These are phyloP conservation scores for Serilophus lunatus DNA, from an alignment of 2,113 vertebrate genomes.

Conservation along the genomic window DNA sequence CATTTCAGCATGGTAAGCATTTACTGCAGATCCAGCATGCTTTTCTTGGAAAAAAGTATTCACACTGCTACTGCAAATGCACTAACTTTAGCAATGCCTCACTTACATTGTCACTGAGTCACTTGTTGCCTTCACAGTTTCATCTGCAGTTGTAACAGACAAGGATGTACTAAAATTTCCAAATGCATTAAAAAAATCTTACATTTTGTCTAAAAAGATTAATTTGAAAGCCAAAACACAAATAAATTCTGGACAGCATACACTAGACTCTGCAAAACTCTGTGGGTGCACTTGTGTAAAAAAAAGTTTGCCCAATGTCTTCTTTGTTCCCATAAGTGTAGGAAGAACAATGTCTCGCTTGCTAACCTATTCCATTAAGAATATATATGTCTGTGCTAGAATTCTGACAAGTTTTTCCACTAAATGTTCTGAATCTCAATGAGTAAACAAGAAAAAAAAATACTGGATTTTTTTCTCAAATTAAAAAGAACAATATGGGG, in stretches of 20 bases:
- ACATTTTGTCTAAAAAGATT: no score
- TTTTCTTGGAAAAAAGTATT: neutral
- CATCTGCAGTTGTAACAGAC: neutral
- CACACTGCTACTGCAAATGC: neutral
- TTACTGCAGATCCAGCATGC: neutral
- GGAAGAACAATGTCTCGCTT: neutral
- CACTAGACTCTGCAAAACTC: neutral
- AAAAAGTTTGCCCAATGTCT: neutral
- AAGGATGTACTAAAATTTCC: no score
- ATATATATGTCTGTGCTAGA: neutral
- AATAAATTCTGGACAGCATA: neutral
- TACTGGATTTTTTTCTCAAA: neutral
- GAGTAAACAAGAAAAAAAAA: neutral
- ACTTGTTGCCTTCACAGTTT: neutral
- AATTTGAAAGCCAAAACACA: no score
- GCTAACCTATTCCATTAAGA: neutral
- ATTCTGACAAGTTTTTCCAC: neutral
- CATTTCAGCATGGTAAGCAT: slow-evolving; percentile 6
- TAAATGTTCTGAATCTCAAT: neutral
- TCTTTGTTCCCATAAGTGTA: neutral
- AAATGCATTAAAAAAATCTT: no score
- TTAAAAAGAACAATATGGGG: neutral
- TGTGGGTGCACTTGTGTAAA: fast-evolving
- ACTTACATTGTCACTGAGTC: neutral
- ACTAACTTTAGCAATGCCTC: neutral